Conservation (phyloP, 2,888 invertebrate genomes). For the Norana najaformis region DNA sequence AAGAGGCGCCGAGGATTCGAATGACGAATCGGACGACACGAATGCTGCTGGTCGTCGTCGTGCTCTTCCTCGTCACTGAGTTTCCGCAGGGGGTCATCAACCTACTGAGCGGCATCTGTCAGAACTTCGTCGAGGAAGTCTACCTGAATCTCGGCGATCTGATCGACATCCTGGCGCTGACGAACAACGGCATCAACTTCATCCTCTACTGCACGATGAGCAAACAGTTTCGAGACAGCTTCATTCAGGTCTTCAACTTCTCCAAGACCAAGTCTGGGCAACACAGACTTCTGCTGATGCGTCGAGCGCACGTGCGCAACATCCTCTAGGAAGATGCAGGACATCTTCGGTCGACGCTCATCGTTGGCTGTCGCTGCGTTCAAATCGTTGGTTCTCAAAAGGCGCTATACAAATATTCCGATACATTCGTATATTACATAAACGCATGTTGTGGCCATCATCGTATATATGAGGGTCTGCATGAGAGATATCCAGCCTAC, state of each 20-base stretch:
- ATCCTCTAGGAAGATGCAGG: neutral
- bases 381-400: neutral
- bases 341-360: too few species aligned
- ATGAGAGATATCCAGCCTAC: too few species aligned
- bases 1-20: conserved; percentile 48
- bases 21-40: conserved; percentile 75
- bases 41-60: conserved; percentile 82
- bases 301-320: neutral
- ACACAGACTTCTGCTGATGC: neutral
- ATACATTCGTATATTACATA: too few species aligned
- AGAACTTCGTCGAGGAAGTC: conserved; percentile 66
- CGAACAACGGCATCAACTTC: conserved; percentile 91
- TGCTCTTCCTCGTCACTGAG: conserved; percentile 84
- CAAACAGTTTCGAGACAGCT: conserved; percentile 78
- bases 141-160: conserved; percentile 73
- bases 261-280: neutral
- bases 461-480: too few species aligned
- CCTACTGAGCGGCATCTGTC: conserved; percentile 64
- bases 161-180: conserved; percentile 85
- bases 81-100: conserved; percentile 74
- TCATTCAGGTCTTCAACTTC: conserved; percentile 47
- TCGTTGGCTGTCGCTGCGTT: too few species aligned
- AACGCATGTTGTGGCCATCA: too few species aligned
- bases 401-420: too few species aligned
- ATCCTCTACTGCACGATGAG: conserved; percentile 92